These are phyloP conservation scores for Geophilus truncorum DNA, from an alignment of 2,888 invertebrate genomes.

Conservation along the genomic window DNA sequence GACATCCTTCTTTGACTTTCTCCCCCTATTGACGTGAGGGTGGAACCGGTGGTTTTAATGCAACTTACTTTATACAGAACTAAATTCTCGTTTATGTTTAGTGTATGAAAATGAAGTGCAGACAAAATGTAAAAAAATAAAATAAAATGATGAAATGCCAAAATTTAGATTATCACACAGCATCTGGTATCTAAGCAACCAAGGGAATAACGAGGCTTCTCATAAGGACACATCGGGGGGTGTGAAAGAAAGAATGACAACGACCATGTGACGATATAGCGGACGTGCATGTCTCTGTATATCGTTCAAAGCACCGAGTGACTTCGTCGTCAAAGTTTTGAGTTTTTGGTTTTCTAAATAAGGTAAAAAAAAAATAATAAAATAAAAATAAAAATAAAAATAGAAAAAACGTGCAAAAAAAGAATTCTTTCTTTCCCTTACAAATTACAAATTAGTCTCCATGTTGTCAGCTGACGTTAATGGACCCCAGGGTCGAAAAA, in stretches of 20 bases:
- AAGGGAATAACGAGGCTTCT: neutral
- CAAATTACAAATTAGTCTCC: conserved; percentile 1
- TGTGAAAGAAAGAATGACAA: neutral
- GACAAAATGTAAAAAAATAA: neutral
- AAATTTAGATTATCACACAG: neutral
- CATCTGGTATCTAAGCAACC: neutral
- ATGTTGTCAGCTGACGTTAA: neutral
- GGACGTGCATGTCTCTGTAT: no score
- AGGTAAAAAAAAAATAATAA: no score
- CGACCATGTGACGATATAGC: no score
- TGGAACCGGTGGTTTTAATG: neutral
- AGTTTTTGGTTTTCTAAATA: no score
- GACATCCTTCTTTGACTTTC: neutral
- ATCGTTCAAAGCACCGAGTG: no score
- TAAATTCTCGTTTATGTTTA: neutral
- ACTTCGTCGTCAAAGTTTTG: neutral
- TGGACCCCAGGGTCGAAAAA: neutral
- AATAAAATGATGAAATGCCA: neutral
- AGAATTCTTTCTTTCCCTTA: neutral
- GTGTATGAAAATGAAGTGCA: neutral
- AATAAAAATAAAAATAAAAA: no score
- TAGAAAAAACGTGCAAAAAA: neutral
- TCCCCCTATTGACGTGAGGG: neutral
- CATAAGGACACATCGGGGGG: neutral
- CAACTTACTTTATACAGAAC: neutral